Evolutionary conservation across 2,888 invertebrate genomes (phyloP).

Genomic region (Glyphotaelius pellucidus): DNA sequence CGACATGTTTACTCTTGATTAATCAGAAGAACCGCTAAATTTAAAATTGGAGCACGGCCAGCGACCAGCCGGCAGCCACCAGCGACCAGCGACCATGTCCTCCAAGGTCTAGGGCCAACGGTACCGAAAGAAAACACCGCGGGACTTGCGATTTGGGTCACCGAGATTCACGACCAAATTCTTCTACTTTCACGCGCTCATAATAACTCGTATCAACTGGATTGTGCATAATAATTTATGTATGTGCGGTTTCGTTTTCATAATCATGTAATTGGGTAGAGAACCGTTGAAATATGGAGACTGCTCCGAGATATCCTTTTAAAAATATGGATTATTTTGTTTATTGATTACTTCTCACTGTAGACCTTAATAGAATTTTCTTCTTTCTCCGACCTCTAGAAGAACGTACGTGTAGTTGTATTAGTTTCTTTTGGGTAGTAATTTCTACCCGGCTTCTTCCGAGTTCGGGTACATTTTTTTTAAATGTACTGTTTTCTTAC

Average conservation of each 20-base stretch:
- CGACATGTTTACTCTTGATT: background rate
- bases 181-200: background rate
- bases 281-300: background rate
- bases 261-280: background rate
- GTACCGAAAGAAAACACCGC: background rate
- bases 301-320: too few species aligned
- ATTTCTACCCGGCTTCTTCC: too few species aligned
- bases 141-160: conserved; percentile 2
- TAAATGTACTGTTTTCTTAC: too few species aligned
- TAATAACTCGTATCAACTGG: too few species aligned
- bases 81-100: background rate
- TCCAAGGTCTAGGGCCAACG: background rate
- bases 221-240: too few species aligned
- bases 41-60: background rate
- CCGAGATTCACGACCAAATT: background rate
- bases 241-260: background rate
- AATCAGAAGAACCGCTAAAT: background rate
- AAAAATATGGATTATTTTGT: too few species aligned
- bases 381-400: too few species aligned
- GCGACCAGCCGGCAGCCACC: background rate
- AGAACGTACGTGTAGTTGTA: too few species aligned
- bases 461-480: too few species aligned
- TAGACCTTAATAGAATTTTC: too few species aligned
- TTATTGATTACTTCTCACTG: too few species aligned
- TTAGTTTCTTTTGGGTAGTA: too few species aligned